Evolutionary conservation across 2,113 vertebrate genomes (phyloP), one percentile per base, ranked within the genome.

Genomic region (Limanda limanda): DNA sequence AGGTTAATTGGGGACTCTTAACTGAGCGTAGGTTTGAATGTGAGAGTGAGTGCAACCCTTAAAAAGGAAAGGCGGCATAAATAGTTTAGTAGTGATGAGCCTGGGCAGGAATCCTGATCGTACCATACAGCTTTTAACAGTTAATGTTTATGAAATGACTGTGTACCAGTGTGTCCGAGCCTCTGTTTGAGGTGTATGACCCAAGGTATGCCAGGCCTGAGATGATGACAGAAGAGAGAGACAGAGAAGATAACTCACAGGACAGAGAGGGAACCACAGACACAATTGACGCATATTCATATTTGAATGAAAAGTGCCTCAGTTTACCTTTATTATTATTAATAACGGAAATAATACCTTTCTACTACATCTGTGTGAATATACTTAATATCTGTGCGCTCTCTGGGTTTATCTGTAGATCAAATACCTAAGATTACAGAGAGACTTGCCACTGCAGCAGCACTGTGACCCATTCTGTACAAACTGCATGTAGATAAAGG

Each of bases 401-500:
- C 59, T 65, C 20, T 54, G 42, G 25, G 35, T 31, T 54, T 17
- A 70, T 71, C 51, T 66, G 58, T 58, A 17, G 35, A 21, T 27
- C 24, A 24, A 54, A 20, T 51, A 51, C 48, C 48, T 20, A 15
- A 21, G 51, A 54, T 54, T 54, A 54, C 51, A n/a, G 13, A 51
- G n/a, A 52, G n/a, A 52, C 31, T 35, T 56, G 20, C 55, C 70
- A 23, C 8, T 56, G 69, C 65, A 54, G 63, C 56, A 60, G 42
- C 45, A 20, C 3, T 63, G 61, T 58, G 55, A 35, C 48, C 68
- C 59, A 61, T 8, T 78, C 64, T 70, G 67, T 59, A 37, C 56
- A 55, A 27, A 57, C 9, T 73, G 40, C 0, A 18, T 81, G 45
- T 68, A 76, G 65, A 78, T 66, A 25, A 70, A 71, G 15, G 58